phyloP scores from a whole-genome alignment of 2,888 invertebrate genomes.

The Erebia palarica region DNA sequence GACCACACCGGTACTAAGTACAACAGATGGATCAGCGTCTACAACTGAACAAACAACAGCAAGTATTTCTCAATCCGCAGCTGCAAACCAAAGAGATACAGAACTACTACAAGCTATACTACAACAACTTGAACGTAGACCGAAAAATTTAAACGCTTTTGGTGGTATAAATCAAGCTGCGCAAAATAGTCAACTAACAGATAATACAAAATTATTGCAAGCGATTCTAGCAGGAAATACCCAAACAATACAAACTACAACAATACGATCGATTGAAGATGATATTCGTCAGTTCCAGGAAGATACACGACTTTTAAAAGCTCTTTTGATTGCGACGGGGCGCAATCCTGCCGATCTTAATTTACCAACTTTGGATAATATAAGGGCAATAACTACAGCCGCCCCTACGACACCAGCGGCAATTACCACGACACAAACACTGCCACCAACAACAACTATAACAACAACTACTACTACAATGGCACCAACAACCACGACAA shows the following conservation, averaged over 20 bases:
- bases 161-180: conserved; percentile 46
- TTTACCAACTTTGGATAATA: conserved; percentile 61
- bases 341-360: conserved; percentile 69
- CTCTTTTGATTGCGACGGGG: conserved; percentile 70
- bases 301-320: conserved; percentile 73
- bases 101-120: conserved; percentile 55
- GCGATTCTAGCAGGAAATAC: conserved; percentile 56
- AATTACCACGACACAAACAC: conserved; percentile 41
- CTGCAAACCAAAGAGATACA: conserved; percentile 60
- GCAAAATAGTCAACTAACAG: conserved; percentile 42
- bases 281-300: conserved; percentile 75
- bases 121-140: conserved; percentile 65
- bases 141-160: conserved; percentile 63
- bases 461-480: conserved; percentile 36
- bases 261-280: conserved; percentile 68
- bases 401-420: conserved; percentile 45
- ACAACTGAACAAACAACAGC: conserved; percentile 36
- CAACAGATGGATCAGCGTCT: conserved; percentile 47
- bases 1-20: conserved; percentile 32
- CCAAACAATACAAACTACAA: conserved; percentile 55
- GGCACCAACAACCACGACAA: conserved; percentile 44
- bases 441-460: conserved; percentile 20
- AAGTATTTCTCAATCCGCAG: conserved; percentile 56
- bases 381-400: conserved; percentile 40
- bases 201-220: conserved; percentile 63